Conservation (phyloP, 37 sponge, comb jelly and placozoan species). For the Chondrosia reniformis region DNA sequence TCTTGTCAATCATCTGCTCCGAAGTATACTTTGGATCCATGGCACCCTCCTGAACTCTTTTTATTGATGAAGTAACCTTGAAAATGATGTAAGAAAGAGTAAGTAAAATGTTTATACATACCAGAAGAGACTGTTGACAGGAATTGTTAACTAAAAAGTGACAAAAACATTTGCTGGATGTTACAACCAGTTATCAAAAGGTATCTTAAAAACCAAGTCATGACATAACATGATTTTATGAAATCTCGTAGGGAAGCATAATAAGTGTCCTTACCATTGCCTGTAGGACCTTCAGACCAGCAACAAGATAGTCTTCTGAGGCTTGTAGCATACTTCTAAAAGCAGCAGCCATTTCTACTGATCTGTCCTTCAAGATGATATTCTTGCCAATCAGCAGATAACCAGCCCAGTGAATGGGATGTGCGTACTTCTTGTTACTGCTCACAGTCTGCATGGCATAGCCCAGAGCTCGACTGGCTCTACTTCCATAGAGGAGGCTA, state of each 20-base stretch:
- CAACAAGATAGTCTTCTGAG: conserved; percentile 63
- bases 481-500: conserved; percentile 74
- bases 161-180: too few relatives aligned
- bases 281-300: conserved; percentile 48
- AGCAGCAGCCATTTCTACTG: conserved; percentile 38
- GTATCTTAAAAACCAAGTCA: too few relatives aligned
- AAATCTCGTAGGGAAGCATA: too few relatives aligned
- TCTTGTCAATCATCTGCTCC: conserved; percentile 44
- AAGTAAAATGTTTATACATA: too few relatives aligned
- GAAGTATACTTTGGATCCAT: conserved; percentile 62
- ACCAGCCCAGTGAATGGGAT: conserved; percentile 91
- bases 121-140: too few relatives aligned
- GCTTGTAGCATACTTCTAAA: conserved; percentile 58
- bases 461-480: conserved; percentile 62
- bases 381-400: conserved; percentile 83
- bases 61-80: conserved; percentile 50
- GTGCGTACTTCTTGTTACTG: conserved; percentile 51
- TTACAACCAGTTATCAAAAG: too few relatives aligned
- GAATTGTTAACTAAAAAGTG: too few relatives aligned
- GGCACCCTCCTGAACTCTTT: conserved; percentile 34
- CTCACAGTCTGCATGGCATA: conserved; percentile 88
- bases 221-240: too few relatives aligned
- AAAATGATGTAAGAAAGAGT: not conserved
- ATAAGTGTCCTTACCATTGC: conserved; percentile 75
- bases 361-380: conserved; percentile 63